Evolutionary conservation across 2,113 vertebrate genomes (phyloP).

Genomic region (Synchiropus splendidus): DNA sequence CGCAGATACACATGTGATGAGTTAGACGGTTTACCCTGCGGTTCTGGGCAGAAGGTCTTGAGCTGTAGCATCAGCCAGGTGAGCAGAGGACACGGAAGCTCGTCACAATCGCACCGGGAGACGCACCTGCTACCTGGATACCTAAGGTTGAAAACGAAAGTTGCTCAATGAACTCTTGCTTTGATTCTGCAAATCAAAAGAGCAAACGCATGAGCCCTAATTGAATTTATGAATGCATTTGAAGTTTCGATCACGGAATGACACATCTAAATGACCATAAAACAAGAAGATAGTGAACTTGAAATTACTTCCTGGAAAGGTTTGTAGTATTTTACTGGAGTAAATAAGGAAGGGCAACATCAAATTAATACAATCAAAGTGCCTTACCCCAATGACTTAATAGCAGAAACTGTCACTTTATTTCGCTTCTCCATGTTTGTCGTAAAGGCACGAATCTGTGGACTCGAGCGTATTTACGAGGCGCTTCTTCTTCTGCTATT

Average conservation of each 20-base stretch:
- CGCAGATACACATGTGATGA: not conserved
- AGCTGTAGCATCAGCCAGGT: conserved; percentile 57
- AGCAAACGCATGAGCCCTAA: not conserved
- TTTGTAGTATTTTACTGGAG: not conserved
- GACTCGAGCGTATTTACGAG: not conserved
- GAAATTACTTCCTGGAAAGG: not conserved
- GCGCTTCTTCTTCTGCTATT: conserved; percentile 1
- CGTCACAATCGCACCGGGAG: conserved; percentile 52
- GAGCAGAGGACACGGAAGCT: conserved; percentile 65
- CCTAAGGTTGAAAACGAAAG: conserved; percentile 28
- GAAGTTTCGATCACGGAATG: not conserved
- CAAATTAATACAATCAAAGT: not conserved
- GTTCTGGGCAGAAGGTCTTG: conserved; percentile 28
- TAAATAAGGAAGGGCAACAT: not conserved
- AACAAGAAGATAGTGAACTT: not conserved
- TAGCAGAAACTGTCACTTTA: conserved; percentile 19
- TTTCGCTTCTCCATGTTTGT: conserved; percentile 44
- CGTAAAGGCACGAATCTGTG: not conserved
- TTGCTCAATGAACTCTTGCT: conserved; percentile 3
- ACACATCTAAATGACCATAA: not conserved
- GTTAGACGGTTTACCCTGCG: conserved; percentile 23
- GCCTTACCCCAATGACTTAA: conserved; percentile 56
- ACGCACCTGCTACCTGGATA: conserved; percentile 48
- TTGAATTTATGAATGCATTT: not conserved
- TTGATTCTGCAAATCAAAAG: too few species aligned